These are phyloP conservation scores for Lasiurus borealis DNA, from an alignment of 2,113 vertebrate genomes.

Conservation along the genomic window DNA sequence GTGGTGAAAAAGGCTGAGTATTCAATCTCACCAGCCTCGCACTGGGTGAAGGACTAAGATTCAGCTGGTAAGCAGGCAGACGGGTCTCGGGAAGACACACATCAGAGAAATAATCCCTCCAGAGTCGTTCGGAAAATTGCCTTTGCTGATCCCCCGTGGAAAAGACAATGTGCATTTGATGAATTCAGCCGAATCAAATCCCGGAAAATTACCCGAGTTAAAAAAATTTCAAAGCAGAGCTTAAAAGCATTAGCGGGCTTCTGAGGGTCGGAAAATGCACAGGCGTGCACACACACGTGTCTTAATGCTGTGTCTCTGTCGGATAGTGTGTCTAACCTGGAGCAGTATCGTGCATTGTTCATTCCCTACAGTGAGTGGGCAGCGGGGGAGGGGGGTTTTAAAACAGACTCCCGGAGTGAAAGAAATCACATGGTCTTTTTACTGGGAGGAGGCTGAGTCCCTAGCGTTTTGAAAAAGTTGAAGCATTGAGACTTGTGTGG, in stretches of 20 bases:
- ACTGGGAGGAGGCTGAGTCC: background rate
- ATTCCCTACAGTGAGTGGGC: background rate
- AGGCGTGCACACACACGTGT: background rate
- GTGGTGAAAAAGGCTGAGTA: conserved; percentile 70
- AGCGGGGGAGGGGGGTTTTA: conserved; percentile 1
- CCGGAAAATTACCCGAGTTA: conserved; percentile 81
- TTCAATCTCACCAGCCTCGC: conserved; percentile 57
- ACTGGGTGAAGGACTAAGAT: conserved; percentile 67
- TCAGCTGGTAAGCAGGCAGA: conserved; percentile 75
- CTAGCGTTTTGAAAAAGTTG: background rate
- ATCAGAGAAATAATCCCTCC: conserved; percentile 80
- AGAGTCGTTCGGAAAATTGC: conserved; percentile 85
- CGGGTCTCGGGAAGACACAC: conserved; percentile 78
- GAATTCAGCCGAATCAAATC: conserved; percentile 78
- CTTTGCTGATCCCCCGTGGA: conserved; percentile 75
- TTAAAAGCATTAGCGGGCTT: conserved; percentile 80
- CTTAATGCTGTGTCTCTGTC: background rate
- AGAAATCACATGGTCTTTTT: background rate
- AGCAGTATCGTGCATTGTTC: background rate
- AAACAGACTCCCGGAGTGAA: conserved; percentile 32
- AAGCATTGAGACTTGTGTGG: background rate
- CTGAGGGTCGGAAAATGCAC: background rate
- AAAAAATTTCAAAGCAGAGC: conserved; percentile 72
- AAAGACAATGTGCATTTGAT: conserved; percentile 75
- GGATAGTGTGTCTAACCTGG: background rate